Percentiles rank a stretch among this genome's conserved stretches.
Conservation (phyloP, 2,113 vertebrate species). For the Agelaius tricolor region DNA sequence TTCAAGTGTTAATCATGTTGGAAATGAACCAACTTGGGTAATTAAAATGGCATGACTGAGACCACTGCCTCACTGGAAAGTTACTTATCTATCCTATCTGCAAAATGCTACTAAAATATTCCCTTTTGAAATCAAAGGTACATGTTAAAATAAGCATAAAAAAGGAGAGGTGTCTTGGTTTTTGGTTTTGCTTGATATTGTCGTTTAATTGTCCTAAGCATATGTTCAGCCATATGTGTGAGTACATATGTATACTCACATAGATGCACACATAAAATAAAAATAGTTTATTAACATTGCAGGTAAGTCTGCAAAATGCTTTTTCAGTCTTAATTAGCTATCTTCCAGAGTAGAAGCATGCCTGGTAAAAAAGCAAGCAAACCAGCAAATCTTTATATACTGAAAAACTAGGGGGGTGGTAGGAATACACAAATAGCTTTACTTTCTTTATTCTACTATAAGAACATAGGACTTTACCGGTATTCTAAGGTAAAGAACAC, state of each 20-base stretch:
- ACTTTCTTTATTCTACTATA: not conserved
- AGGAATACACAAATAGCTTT: not conserved
- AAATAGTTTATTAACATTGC: not conserved
- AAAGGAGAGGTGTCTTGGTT: not conserved
- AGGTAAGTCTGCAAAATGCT: conserved; percentile 5
- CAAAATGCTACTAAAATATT: not conserved
- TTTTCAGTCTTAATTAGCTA: conserved; percentile 11
- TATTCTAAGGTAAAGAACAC: not conserved
- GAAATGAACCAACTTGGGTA: not conserved
- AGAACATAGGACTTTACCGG: not conserved
- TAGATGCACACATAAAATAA: not conserved
- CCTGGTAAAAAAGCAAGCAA: not conserved
- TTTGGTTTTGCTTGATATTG: not conserved
- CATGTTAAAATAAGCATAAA: not conserved
- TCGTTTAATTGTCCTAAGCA: conserved; percentile 43
- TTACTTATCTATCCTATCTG: not conserved
- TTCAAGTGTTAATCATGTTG: not conserved
- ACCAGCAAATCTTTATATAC: not conserved
- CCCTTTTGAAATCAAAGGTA: not conserved
- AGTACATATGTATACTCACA: not conserved
- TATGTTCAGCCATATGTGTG: conserved; percentile 37
- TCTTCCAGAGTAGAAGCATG: not conserved
- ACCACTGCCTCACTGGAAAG: not conserved
- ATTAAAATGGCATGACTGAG: not conserved
- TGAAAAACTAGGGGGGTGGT: not conserved